Conservation (phyloP, 2,113 vertebrate genomes). For the Macquaria ambigua region DNA sequence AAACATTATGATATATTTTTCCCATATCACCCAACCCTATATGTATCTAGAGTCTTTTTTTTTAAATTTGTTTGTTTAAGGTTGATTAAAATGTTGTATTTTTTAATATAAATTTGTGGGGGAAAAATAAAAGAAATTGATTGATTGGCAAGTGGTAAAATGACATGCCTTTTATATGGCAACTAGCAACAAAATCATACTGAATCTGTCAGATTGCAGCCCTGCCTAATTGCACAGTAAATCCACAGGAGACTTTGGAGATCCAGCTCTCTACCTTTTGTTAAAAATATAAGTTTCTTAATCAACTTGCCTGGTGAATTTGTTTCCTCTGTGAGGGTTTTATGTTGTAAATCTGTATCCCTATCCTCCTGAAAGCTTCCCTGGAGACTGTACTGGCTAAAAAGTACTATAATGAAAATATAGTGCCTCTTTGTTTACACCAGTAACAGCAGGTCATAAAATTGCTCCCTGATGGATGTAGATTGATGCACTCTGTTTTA, state of each 20-base stretch:
- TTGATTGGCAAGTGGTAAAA: background rate
- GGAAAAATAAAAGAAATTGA: background rate
- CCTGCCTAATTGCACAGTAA: background rate
- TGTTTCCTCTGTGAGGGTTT: slow-evolving; percentile 20
- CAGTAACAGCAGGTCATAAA: slow-evolving; percentile 35
- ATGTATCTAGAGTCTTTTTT: background rate
- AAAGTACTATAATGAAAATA: slow-evolving; percentile 20
- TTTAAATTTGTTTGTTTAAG: background rate
- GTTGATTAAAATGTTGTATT: background rate
- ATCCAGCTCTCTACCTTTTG: background rate
- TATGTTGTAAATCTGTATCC: slow-evolving; percentile 12
- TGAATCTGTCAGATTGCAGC: too few relatives aligned
- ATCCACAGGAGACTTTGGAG: background rate
- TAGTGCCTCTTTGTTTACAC: slow-evolving; percentile 4
- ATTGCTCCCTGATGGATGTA: background rate
- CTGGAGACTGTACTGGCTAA: background rate
- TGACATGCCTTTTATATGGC: background rate
- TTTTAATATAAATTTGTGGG: background rate
- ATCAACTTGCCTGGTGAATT: slow-evolving; percentile 9
- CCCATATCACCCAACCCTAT: background rate
- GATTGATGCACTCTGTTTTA: background rate
- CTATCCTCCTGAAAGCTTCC: background rate
- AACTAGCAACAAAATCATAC: background rate
- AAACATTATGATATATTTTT: background rate
- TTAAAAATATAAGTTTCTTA: slow-evolving; percentile 13